Conservation (phyloP, 2,888 invertebrate genomes). For the Morpho achilles region DNA sequence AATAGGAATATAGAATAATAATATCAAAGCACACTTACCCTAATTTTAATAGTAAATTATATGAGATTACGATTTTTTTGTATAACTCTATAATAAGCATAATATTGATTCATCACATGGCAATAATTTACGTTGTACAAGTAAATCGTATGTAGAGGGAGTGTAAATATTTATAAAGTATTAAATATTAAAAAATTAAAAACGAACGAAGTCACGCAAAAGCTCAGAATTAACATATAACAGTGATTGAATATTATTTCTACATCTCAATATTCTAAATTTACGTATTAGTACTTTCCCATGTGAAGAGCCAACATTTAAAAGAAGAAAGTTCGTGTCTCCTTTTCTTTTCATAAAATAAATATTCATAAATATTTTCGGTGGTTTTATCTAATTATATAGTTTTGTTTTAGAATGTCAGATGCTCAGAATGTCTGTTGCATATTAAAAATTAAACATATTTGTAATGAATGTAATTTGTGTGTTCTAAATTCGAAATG, state of each 20-base stretch:
- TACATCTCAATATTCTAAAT: no score
- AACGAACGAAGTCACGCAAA: no score
- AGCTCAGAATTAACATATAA: no score
- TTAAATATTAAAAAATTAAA: no score
- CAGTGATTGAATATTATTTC: no score
- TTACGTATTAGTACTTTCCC: neutral
- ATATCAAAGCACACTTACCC: conserved; percentile 22
- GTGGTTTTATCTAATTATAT: conserved; percentile 6
- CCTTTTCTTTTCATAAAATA: conserved; percentile 1
- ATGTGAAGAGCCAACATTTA: conserved; percentile 1
- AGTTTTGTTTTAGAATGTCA: no score
- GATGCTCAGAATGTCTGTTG: no score
- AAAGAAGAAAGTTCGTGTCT: conserved; percentile 3
- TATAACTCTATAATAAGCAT: neutral
- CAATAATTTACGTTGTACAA: neutral
- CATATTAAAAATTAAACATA: no score
- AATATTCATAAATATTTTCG: conserved; percentile 11
- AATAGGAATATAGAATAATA: conserved; percentile 17
- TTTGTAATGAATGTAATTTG: no score
- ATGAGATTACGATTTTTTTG: conserved; percentile 25
- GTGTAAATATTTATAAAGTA: no score
- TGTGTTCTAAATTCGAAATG: no score
- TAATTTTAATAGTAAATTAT: conserved; percentile 20
- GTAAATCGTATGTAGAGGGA: no score
- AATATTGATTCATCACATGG: neutral